A percentile compares a stretch with the other conserved stretches of the same genome.
These are phyloP conservation scores for human DNA, from an alignment of 2,113 vertebrate genomes.

Conservation along the genomic window GRCh38 chr4:174011001-174011500, in stretches of 20 bases:
- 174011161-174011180: constrained; percentile 7
- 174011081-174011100: neutral
- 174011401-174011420: constrained; percentile 52
- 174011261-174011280: constrained; percentile 43
- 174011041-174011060: neutral
- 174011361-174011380: constrained; percentile 19
- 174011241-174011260: constrained; percentile 23
- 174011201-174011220: constrained; percentile 60
- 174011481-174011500: constrained; percentile 46
- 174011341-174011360: constrained; percentile 33
- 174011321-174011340: neutral
- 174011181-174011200: constrained; percentile 33
- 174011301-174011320: neutral
- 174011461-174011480: constrained; percentile 44
- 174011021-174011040: neutral
- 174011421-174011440: constrained; percentile 56
- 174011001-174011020: neutral
- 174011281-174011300: constrained; percentile 16
- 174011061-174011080: neutral
- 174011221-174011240: constrained; percentile 34
- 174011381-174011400: neutral
- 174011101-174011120: neutral
- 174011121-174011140: neutral
- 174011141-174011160: neutral
- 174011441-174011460: constrained; percentile 57